A percentile compares a stretch with the other conserved stretches of the same genome.
Conservation (phyloP, 2,113 vertebrate genomes). For the Hydrolagus affinis region DNA sequence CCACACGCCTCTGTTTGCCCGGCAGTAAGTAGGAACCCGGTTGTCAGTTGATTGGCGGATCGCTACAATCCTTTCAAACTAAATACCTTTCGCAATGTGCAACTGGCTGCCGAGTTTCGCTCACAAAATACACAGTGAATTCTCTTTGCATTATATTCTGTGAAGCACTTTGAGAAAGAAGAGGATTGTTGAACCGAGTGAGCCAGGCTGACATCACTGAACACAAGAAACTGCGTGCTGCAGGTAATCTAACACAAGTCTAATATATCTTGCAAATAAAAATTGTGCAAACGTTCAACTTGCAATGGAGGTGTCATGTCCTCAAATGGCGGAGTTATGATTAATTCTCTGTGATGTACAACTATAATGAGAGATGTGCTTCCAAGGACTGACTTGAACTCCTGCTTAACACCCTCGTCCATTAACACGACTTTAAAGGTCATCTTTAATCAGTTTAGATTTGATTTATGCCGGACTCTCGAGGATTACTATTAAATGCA, state of each 20-base stretch:
- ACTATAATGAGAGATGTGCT: conserved; percentile 1
- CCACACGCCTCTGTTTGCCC: too few relatives aligned
- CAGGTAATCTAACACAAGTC: not conserved
- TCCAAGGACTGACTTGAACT: not conserved
- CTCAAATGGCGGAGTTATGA: not conserved
- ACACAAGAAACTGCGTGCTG: not conserved
- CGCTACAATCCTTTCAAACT: too few relatives aligned
- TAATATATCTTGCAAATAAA: not conserved
- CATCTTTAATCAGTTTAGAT: conserved; percentile 9
- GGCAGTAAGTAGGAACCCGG: too few relatives aligned
- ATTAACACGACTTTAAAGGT: conserved; percentile 20
- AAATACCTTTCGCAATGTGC: too few relatives aligned
- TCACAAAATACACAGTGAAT: too few relatives aligned
- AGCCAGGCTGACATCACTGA: not conserved
- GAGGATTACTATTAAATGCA: not conserved
- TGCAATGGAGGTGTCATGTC: not conserved
- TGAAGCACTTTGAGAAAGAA: too few relatives aligned
- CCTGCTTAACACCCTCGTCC: not conserved
- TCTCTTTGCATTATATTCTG: too few relatives aligned
- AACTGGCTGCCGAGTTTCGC: too few relatives aligned
- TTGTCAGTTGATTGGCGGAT: too few relatives aligned
- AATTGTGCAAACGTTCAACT: not conserved
- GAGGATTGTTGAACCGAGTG: too few relatives aligned
- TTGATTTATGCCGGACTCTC: not conserved
- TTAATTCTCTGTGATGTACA: conserved; percentile 18